Evolutionary conservation across 2,797 vertebrate species (phyloP).

Genomic region (Alauda arvensis): DNA sequence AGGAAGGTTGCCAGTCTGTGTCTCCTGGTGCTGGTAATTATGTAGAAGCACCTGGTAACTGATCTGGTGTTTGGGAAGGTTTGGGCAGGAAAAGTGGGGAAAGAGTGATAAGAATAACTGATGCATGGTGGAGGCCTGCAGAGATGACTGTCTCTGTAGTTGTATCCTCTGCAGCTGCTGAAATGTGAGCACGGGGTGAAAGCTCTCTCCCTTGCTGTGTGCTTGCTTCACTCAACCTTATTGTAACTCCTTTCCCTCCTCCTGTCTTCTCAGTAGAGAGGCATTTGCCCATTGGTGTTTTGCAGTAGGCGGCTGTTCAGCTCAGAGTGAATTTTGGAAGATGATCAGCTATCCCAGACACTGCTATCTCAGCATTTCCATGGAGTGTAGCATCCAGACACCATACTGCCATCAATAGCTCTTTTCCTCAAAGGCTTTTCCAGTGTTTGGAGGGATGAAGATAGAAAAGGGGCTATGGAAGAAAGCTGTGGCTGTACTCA

Average conservation of each 20-base stretch:
- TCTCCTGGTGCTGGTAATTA: background rate
- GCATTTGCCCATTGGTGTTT: background rate
- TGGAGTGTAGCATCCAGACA: background rate
- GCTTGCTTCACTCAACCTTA: background rate
- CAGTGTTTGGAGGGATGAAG: background rate
- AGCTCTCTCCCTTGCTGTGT: background rate
- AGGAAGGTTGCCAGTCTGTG: background rate
- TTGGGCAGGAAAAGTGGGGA: background rate
- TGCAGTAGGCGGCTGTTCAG: background rate
- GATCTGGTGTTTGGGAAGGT: background rate
- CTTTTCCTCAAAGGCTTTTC: background rate
- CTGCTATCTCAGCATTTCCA: background rate
- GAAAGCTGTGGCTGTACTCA: background rate
- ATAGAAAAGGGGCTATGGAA: background rate
- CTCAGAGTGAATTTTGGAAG: background rate
- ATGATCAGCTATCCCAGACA: fast-evolving
- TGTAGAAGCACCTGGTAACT: background rate
- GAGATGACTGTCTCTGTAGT: background rate
- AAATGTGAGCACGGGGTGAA: background rate
- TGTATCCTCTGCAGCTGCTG: background rate
- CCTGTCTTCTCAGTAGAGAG: background rate
- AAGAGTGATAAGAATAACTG: background rate
- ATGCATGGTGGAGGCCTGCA: background rate
- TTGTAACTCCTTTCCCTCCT: background rate
- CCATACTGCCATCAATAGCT: background rate